Conservation (phyloP, 2,797 vertebrate species). For the Luscinia megarhynchos region DNA sequence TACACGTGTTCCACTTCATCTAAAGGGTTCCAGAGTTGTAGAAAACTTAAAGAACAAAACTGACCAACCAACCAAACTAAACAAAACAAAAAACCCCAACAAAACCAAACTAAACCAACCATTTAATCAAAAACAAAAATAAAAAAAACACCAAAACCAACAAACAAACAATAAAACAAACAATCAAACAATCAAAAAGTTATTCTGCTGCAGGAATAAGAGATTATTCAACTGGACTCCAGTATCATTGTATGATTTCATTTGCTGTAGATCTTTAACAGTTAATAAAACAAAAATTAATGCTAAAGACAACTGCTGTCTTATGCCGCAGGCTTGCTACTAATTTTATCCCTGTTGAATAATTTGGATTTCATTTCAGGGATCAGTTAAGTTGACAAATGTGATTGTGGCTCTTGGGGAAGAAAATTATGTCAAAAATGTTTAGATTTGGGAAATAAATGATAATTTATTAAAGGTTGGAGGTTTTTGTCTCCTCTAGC, state of each 20-base stretch:
- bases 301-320: background rate
- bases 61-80: background rate
- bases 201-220: background rate
- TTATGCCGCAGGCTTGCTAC: constrained; percentile 1
- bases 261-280: background rate
- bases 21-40: background rate
- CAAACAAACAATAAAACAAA: too few relatives aligned
- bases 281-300: constrained; percentile 7
- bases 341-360: constrained; percentile 15
- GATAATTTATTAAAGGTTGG: background rate
- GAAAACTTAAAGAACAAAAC: background rate
- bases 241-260: background rate
- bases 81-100: fast-evolving
- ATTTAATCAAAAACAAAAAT: fast-evolving
- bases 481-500: fast-evolving
- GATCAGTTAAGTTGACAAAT: constrained; percentile 24
- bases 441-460: background rate
- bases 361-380: constrained; percentile 23
- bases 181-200: background rate
- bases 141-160: background rate
- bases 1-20: fast-evolving
- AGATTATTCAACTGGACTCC: background rate
- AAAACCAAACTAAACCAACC: background rate
- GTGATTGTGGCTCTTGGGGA: background rate
- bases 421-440: background rate